Evolutionary conservation across 2,113 vertebrate genomes (phyloP).

Genomic region (Pelmatolapia mariae): DNA sequence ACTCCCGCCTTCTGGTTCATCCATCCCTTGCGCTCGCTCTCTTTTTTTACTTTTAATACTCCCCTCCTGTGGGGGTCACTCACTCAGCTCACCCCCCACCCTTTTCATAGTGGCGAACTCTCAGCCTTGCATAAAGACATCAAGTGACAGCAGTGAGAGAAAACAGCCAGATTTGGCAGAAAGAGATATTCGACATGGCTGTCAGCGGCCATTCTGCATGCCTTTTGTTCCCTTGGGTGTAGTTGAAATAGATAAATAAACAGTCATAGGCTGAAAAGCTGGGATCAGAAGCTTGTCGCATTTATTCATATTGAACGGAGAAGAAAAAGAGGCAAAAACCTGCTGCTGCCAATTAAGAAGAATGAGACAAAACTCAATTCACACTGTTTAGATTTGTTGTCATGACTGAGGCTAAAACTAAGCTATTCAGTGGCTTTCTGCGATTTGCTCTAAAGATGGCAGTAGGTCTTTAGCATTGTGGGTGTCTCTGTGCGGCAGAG

Average conservation of each 20-base stretch:
- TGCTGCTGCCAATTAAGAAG: slow-evolving; percentile 64
- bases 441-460: slow-evolving; percentile 43
- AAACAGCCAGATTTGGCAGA: slow-evolving; percentile 85
- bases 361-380: slow-evolving; percentile 64
- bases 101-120: slow-evolving; percentile 83
- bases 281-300: slow-evolving; percentile 70
- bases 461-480: slow-evolving; percentile 53
- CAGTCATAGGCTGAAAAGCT: slow-evolving; percentile 69
- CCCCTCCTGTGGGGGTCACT: slow-evolving; percentile 89
- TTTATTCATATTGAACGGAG: slow-evolving; percentile 66
- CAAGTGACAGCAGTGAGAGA: slow-evolving; percentile 82
- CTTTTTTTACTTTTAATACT: slow-evolving; percentile 74
- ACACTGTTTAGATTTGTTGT: slow-evolving; percentile 65
- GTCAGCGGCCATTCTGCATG: slow-evolving; percentile 81
- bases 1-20: slow-evolving; percentile 53
- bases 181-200: slow-evolving; percentile 99
- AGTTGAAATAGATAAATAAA: slow-evolving; percentile 80
- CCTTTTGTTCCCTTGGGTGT: slow-evolving; percentile 77
- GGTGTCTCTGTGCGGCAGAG: slow-evolving; percentile 36
- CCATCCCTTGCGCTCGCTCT: slow-evolving; percentile 47
- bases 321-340: slow-evolving; percentile 60
- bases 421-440: slow-evolving; percentile 59
- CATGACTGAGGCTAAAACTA: slow-evolving; percentile 51
- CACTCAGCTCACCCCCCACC: slow-evolving; percentile 70
- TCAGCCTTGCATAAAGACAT: slow-evolving; percentile 96